Evolutionary conservation across 2,113 vertebrate genomes (phyloP).

Genomic region (Ameiurus melas): DNA sequence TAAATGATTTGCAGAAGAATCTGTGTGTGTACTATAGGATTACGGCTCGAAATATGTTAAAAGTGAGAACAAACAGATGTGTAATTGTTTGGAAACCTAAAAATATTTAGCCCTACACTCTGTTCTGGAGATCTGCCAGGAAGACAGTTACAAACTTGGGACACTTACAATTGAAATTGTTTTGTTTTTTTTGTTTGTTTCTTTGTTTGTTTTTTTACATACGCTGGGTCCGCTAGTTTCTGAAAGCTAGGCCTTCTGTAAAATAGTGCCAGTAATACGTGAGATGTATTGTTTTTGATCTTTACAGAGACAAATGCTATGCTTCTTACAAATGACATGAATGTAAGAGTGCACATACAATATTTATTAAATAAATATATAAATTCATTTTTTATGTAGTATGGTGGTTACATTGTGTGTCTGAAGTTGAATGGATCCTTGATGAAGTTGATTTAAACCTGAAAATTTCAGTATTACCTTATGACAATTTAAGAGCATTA

Average conservation of each 20-base stretch:
- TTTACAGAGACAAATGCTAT: background rate
- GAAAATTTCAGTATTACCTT: background rate
- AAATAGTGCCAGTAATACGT: background rate
- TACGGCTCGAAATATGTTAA: background rate
- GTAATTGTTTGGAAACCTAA: background rate
- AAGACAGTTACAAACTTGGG: background rate
- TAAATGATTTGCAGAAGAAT: constrained; percentile 7
- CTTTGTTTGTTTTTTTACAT: too few relatives aligned
- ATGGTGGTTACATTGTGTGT: background rate
- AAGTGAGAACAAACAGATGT: constrained; percentile 7
- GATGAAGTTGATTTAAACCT: background rate
- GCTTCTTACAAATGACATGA: background rate
- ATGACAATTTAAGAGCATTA: background rate
- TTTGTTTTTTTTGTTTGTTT: too few relatives aligned
- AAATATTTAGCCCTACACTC: background rate
- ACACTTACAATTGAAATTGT: background rate
- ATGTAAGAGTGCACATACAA: background rate
- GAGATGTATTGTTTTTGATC: background rate
- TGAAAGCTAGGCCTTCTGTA: too few relatives aligned
- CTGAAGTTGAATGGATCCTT: background rate
- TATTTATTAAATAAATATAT: background rate
- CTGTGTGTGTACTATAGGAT: background rate
- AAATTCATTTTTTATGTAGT: background rate
- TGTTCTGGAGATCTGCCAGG: background rate
- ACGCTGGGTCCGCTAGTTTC: too few relatives aligned